Evolutionary conservation across 2,888 invertebrate species (phyloP).

Genomic region (Acrobasis repandana): DNA sequence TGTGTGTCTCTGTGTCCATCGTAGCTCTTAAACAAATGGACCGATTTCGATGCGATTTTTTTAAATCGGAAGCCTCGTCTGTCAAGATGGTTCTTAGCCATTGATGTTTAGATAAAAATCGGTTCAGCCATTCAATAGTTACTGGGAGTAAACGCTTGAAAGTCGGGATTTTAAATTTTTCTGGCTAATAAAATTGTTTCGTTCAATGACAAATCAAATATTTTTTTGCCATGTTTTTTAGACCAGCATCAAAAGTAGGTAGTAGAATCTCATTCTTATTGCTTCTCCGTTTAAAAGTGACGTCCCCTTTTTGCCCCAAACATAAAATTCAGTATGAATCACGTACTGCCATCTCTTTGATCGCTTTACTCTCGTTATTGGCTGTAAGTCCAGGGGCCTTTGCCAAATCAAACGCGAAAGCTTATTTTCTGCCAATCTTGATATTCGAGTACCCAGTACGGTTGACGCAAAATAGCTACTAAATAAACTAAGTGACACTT

Average conservation of each 20-base stretch:
- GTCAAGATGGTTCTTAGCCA: no score
- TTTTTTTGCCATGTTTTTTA: no score
- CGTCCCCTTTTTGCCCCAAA: background rate
- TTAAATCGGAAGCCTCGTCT: no score
- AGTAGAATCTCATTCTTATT: background rate
- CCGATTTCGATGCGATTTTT: no score
- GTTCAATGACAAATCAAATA: no score
- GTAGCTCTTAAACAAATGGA: no score
- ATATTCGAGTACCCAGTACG: conserved; percentile 25
- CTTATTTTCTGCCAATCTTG: conserved; percentile 23
- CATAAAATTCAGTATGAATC: background rate
- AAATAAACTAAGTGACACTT: background rate
- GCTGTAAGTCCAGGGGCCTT: conserved; percentile 19
- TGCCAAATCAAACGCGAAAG: conserved; percentile 25
- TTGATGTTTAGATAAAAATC: no score
- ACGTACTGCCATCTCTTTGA: background rate
- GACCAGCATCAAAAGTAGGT: background rate
- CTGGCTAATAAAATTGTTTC: no score
- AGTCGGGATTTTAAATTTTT: no score
- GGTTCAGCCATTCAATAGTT: no score
- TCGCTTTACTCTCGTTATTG: conserved; percentile 20
- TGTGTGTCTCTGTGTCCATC: no score
- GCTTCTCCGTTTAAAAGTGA: background rate
- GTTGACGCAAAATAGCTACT: conserved; percentile 25
- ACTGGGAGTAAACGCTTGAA: no score